These are phyloP conservation scores for Elysia crispata DNA, from an alignment of 2,888 invertebrate species.

Conservation along the genomic window DNA sequence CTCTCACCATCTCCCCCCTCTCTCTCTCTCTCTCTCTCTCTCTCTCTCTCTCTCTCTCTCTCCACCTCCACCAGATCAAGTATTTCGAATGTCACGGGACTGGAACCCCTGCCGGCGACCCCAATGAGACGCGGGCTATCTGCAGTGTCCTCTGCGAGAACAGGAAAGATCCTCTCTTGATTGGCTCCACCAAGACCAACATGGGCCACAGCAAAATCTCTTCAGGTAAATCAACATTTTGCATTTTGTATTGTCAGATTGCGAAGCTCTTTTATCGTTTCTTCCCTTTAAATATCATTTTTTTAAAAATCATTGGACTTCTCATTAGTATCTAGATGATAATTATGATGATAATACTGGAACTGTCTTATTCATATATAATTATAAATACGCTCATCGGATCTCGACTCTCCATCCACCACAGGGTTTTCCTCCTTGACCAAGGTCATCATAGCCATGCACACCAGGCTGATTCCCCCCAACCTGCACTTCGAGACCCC, in stretches of 20 bases:
- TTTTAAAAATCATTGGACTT: too few relatives aligned
- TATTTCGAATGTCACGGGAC: slow-evolving; percentile 99
- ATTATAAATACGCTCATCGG: too few relatives aligned
- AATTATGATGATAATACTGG: too few relatives aligned
- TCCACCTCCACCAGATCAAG: slow-evolving; percentile 81
- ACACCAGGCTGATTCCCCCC: slow-evolving; percentile 75
- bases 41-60: too few relatives aligned
- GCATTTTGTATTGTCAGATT: neutral
- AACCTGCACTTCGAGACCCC: slow-evolving; percentile 92
- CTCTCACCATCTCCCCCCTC: too few relatives aligned
- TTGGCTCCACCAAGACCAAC: slow-evolving; percentile 98
- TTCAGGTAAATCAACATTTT: slow-evolving; percentile 72
- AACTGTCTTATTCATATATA: too few relatives aligned
- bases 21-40: too few relatives aligned
- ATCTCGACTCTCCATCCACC: neutral
- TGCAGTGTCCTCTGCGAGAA: slow-evolving; percentile 81
- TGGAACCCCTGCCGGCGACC: slow-evolving; percentile 95
- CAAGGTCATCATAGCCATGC: slow-evolving; percentile 60
- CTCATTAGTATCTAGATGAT: too few relatives aligned
- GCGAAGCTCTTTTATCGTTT: too few relatives aligned
- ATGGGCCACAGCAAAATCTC: slow-evolving; percentile 98
- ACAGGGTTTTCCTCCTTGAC: slow-evolving; percentile 61
- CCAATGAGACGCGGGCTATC: slow-evolving; percentile 96
- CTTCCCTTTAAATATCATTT: too few relatives aligned
- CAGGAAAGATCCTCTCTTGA: slow-evolving; percentile 83